Percentiles rank a stretch among this genome's conserved stretches.
These are phyloP conservation scores for Enteromius mattozi DNA, from an alignment of 2,797 vertebrate species.

Conservation along the genomic window DNA sequence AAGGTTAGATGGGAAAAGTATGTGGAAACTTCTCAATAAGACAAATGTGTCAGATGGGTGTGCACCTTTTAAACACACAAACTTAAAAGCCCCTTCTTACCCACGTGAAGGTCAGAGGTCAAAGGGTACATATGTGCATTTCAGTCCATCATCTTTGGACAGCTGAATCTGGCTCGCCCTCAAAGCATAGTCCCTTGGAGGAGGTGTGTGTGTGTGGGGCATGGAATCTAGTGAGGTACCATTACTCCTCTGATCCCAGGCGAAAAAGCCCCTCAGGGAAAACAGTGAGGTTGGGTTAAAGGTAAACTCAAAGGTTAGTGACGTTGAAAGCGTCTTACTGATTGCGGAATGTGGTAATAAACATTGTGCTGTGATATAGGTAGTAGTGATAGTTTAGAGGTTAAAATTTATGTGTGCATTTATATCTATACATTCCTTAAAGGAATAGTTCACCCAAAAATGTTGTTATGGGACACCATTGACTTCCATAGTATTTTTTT, in stretches of 20 bases:
- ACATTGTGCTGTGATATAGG: slow-evolving; percentile 24
- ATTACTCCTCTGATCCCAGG: slow-evolving; percentile 47
- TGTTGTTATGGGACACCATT: no score
- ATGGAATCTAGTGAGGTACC: slow-evolving; percentile 40
- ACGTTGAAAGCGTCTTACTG: slow-evolving; percentile 57
- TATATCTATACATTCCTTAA: slow-evolving; percentile 1
- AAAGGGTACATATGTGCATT: slow-evolving; percentile 63
- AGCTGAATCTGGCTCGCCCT: slow-evolving; percentile 55
- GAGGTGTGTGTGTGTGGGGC: slow-evolving; percentile 30
- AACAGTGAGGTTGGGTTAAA: slow-evolving; percentile 59
- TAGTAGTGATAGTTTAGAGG: slow-evolving; percentile 21
- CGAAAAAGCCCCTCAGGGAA: slow-evolving; percentile 41
- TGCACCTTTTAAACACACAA: slow-evolving; percentile 44
- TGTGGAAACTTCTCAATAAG: slow-evolving; percentile 44
- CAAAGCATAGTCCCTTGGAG: slow-evolving; percentile 5
- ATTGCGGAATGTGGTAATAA: slow-evolving; percentile 60
- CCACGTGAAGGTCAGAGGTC: slow-evolving; percentile 44
- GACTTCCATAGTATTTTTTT: no score
- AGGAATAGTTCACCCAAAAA: no score
- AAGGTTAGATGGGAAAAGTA: slow-evolving; percentile 43
- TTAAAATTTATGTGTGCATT: neutral
- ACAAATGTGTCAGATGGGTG: slow-evolving; percentile 46
- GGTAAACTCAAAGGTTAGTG: slow-evolving; percentile 54
- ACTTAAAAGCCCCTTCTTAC: slow-evolving; percentile 23
- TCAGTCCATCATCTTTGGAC: slow-evolving; percentile 62